Evolutionary conservation across 1,140 invertebrate genomes (phyloP).

Genomic region (Drosophila teissieri): DNA sequence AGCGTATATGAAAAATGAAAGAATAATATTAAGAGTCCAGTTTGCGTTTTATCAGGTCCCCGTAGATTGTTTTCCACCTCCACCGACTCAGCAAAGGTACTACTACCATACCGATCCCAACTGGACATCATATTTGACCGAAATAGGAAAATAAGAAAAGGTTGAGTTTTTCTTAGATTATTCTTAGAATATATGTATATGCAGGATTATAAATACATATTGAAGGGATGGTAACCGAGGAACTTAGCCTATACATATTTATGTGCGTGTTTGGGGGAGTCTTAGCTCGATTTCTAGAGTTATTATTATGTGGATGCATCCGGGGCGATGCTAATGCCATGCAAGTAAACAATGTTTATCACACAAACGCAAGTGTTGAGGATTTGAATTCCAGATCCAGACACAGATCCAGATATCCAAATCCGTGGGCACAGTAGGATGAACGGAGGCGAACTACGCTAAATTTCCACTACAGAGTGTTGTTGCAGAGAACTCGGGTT

Average conservation of each 20-base stretch:
- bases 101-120: not conserved
- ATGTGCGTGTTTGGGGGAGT: constrained; percentile 24
- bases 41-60: not conserved
- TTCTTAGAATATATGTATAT: not conserved
- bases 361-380: constrained; percentile 21
- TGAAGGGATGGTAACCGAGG: not conserved
- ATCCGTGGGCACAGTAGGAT: constrained; percentile 4
- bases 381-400: not conserved
- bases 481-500: constrained; percentile 4
- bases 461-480: constrained; percentile 13
- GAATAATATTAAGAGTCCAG: not conserved
- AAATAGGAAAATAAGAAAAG: not conserved
- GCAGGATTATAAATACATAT: not conserved
- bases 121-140: not conserved
- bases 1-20: not conserved
- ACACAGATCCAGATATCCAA: not conserved
- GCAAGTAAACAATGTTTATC: constrained; percentile 35
- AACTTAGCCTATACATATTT: not conserved
- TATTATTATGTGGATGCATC: not conserved
- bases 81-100: not conserved
- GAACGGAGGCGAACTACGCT: not conserved
- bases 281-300: constrained; percentile 7
- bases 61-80: not conserved
- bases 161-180: not conserved
- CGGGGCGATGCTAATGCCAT: constrained; percentile 21